Evolutionary conservation across 2,113 vertebrate genomes (phyloP), one percentile per base, ranked within the genome.

Genomic region (Spheniscus mendiculus): DNA sequence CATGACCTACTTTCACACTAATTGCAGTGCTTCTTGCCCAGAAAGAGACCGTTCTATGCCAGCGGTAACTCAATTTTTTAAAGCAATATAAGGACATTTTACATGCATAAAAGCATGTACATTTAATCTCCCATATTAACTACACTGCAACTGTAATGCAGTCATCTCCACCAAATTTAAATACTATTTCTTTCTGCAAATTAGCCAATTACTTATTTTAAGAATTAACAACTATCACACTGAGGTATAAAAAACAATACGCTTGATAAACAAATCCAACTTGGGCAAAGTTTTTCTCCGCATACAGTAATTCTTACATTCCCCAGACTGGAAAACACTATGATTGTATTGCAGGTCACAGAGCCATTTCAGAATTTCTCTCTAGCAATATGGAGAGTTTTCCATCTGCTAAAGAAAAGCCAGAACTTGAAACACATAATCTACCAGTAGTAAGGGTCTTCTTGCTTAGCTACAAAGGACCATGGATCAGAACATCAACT

Each of bases 1-100:
- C n/a, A 66, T 62, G 70, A 96, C 81, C 91, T 96, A 87, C 56
- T 89, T 85, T 72, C 69, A 89, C 50, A 79, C 34, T 62, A 93
- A 89, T 73, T 80, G 36, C 47, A 73, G 38, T 27, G 61, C 4
- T 65, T 91, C 49, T 72, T 73, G 77, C 12, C 65, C 70, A 85
- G 83, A 92, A 72, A 96, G 44, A 83, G 38, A 61, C 19, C 69
- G 14, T 77, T 90, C 49, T 32, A 83, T 12, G 29, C 40, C 82
- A 85, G 58, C 3, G 3, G 45, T n/a, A 80, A 76, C 70, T 84
- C 69, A 9, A 5, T 20, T 89, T 91, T 90, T 66, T 61, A 42
- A 70, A 73, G 26, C 53, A 85, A 58, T 21, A n/a, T 25, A 77
- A 19, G 2, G 32, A 59, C 27, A 87, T 87, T 87, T 91, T 71